Percentiles rank a stretch among this genome's conserved stretches.
These are phyloP conservation scores for Deroplatys truncata DNA, from an alignment of 2,888 invertebrate genomes.

Conservation along the genomic window DNA sequence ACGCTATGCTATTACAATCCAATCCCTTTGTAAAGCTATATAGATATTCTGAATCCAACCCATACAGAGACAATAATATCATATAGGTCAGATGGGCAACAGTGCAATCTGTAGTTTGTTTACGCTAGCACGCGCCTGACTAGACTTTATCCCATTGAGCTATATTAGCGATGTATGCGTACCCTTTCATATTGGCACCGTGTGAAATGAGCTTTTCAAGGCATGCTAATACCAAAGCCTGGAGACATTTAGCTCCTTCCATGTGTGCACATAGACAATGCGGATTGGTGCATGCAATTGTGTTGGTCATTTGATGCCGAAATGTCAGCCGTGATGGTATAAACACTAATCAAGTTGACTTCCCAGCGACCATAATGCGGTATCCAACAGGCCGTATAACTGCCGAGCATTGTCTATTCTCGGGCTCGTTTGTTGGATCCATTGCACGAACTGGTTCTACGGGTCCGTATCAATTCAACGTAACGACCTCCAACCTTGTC, in stretches of 20 bases:
- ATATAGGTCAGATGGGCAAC: no score
- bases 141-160: no score
- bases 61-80: no score
- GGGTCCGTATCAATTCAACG: neutral
- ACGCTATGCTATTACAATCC: no score
- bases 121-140: no score
- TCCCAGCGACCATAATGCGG: neutral
- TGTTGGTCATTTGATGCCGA: neutral
- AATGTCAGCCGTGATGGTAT: neutral
- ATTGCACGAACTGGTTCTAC: slow-evolving; percentile 7
- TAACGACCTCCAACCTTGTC: neutral
- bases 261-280: neutral
- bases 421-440: neutral
- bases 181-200: no score
- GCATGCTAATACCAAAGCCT: no score
- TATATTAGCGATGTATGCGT: no score
- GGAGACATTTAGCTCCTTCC: neutral
- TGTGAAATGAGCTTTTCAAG: no score
- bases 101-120: no score
- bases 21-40: no score
- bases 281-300: neutral
- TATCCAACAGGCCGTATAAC: neutral
- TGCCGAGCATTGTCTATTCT: neutral
- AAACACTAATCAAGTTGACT: neutral
- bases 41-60: no score